These are phyloP conservation scores for Hyperopisus bebe DNA, from an alignment of 2,113 vertebrate genomes.

Conservation along the genomic window DNA sequence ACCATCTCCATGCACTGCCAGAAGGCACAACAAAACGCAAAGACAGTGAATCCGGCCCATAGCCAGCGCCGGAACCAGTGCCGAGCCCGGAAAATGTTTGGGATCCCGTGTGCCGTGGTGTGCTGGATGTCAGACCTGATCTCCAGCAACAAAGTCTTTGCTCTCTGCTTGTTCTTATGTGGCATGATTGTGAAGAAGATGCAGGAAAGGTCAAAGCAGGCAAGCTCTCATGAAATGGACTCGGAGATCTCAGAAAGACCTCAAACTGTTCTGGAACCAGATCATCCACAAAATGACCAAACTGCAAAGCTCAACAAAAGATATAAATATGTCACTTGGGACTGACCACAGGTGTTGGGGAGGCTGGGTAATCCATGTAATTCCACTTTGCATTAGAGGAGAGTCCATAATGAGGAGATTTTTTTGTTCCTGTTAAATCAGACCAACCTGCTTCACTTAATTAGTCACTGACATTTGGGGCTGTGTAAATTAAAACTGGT, in stretches of 20 bases:
- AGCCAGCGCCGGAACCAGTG: slow-evolving; percentile 36
- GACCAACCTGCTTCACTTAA: neutral
- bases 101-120: slow-evolving; percentile 38
- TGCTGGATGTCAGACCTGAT: slow-evolving; percentile 26
- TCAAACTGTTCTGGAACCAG: neutral
- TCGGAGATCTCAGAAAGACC: neutral
- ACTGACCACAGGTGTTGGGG: neutral
- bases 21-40: slow-evolving; percentile 36
- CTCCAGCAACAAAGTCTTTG: neutral
- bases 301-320: neutral
- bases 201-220: neutral
- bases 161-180: neutral
- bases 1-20: slow-evolving; percentile 42
- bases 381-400: neutral
- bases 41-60: slow-evolving; percentile 31
- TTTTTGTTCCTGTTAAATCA: neutral
- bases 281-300: neutral
- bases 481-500: neutral
- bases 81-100: slow-evolving; percentile 33
- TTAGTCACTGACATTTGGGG: neutral
- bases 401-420: slow-evolving; percentile 4
- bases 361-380: slow-evolving; percentile 14
- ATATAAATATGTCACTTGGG: slow-evolving; percentile 10
- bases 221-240: neutral
- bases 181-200: neutral